Conservation (phyloP, 2,113 vertebrate species). For the Atherinomorus stipes region DNA sequence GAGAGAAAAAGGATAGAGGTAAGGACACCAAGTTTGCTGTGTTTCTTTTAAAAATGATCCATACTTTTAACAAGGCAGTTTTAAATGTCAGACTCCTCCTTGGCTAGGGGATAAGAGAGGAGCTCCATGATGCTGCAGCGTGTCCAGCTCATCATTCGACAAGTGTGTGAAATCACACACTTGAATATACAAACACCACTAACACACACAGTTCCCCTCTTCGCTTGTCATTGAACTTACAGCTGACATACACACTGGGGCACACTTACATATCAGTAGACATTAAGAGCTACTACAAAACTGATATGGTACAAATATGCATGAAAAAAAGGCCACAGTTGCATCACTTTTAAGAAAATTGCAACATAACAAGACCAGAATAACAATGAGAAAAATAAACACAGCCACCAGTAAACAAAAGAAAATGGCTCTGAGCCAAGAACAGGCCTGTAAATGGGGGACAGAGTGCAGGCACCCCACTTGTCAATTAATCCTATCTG, state of each 20-base stretch:
- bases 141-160: constrained; percentile 18
- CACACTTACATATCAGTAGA: background rate
- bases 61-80: constrained; percentile 49
- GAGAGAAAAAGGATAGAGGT: background rate
- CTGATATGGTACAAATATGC: background rate
- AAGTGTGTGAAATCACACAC: constrained; percentile 18
- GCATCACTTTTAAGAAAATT: background rate
- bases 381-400: background rate
- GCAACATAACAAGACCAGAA: background rate
- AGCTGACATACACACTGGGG: constrained; percentile 3
- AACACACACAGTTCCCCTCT: background rate
- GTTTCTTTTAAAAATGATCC: constrained; percentile 28
- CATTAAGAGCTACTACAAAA: constrained; percentile 3
- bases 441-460: constrained; percentile 45
- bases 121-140: constrained; percentile 53
- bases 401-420: constrained; percentile 22
- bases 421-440: constrained; percentile 16
- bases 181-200: background rate
- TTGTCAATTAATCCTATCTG: constrained; percentile 80
- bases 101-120: constrained; percentile 65
- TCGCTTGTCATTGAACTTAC: background rate
- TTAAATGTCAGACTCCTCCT: constrained; percentile 78
- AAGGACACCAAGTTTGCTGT: constrained; percentile 28
- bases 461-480: constrained; percentile 57
- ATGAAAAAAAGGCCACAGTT: constrained; percentile 9